phyloP scores from a whole-genome alignment of 2,113 vertebrate species.

The Rhynchomys soricoides region DNA sequence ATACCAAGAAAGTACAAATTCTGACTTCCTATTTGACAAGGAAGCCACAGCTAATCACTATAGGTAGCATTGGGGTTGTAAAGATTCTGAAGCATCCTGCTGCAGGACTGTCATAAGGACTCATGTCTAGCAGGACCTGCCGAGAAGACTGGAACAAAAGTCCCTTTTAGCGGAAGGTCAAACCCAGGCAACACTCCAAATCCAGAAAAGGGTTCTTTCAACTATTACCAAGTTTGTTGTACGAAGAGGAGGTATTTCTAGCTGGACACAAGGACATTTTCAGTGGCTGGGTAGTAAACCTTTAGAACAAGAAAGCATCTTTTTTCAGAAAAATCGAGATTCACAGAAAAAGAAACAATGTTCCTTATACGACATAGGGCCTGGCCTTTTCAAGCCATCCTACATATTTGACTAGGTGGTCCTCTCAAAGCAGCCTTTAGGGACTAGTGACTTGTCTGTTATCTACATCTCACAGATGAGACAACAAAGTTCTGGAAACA shows the following conservation, averaged over 20 bases:
- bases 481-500: not conserved
- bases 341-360: not conserved
- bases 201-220: not conserved
- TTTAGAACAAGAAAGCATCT: not conserved
- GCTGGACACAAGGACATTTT: not conserved
- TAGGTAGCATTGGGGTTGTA: not conserved
- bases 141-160: not conserved
- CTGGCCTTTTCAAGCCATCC: not conserved
- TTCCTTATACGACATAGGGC: not conserved
- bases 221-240: conserved; percentile 11
- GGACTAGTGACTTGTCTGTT: not conserved
- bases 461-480: not conserved
- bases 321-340: not conserved
- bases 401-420: not conserved
- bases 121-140: not conserved
- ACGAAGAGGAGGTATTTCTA: not conserved
- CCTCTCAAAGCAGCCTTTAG: not conserved
- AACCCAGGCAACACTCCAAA: conserved; percentile 16
- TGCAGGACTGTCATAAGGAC: not conserved
- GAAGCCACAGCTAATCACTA: conserved; percentile 41
- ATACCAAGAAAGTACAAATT: conserved; percentile 19
- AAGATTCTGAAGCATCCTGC: conserved; percentile 21
- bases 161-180: not conserved
- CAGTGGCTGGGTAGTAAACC: not conserved
- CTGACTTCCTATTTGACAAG: conserved; percentile 27